Conservation (phyloP, 2,797 vertebrate species). For the Urosaurus nigricauda region DNA sequence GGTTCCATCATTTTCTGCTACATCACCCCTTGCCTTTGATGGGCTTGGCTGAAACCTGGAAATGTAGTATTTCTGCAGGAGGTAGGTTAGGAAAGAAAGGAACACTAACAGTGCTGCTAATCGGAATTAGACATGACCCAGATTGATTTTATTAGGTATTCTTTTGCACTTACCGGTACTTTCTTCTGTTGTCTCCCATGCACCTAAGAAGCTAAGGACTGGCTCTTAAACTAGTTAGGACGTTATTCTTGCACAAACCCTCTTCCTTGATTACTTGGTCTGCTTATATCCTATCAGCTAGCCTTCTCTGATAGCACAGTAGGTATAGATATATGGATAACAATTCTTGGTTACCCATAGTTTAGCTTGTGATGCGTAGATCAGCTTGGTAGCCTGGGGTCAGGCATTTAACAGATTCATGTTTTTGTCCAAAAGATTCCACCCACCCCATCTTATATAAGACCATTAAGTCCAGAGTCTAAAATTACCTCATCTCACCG, state of each 20-base stretch:
- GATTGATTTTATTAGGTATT: neutral
- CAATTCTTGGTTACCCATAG: neutral
- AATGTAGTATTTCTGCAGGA: neutral
- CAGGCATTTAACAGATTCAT: neutral
- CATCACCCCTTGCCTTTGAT: constrained; percentile 36
- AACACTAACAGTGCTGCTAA: neutral
- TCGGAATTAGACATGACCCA: fast-evolving
- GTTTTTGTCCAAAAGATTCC: neutral
- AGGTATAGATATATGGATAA: neutral
- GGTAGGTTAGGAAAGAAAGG: neutral
- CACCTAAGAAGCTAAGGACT: neutral
- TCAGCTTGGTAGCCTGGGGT: neutral
- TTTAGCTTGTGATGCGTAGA: neutral
- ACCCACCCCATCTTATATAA: neutral
- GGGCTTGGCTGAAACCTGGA: constrained; percentile 4
- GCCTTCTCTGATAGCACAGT: neutral
- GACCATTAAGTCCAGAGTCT: neutral
- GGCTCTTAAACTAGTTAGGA: neutral
- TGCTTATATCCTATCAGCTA: neutral
- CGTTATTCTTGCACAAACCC: neutral
- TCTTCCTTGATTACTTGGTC: neutral
- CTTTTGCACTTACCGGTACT: constrained; percentile 4
- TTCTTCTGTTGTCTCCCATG: constrained; percentile 5
- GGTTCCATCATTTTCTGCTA: neutral
- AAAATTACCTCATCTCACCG: neutral